Evolutionary conservation across 2,113 vertebrate species (phyloP), one percentile per base, ranked within the genome.

Genomic region (Esox niger): DNA sequence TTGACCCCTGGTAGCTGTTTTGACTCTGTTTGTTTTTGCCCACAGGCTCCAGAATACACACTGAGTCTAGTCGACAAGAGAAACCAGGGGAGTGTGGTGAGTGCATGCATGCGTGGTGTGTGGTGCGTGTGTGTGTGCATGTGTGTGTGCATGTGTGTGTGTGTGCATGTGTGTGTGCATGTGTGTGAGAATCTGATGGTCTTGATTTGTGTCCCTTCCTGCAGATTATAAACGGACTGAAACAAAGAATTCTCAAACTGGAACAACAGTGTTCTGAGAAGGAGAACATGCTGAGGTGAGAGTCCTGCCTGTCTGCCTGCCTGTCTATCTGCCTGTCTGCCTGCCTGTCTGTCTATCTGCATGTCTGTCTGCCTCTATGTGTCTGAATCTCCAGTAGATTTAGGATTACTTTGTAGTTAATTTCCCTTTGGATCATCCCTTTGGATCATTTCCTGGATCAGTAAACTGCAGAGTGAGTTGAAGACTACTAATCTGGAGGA

Each of bases 211-310:
- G 21, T 26, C 23, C 33, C 1, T 76, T 58, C 75, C 6, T 82
- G 25, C 81, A 98, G 96, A 88, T 96, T 55, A 62, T 93, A 20
- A 93, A 83, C 8, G 92, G 94, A 57, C 91, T 98, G 49, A 97
- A 94, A 71, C 95, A 96, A 81, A 93, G 92, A 81, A 89, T 97
- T 47, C 79, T 96, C 72, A 94, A 91, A 81, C 83, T 98, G 64
- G 95, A 98, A 78, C 93, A 96, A 60, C 94, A 95, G 77, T 96
- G 94, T 85, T 91, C 92, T 81, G 94, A 98, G 75, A 95, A 95
- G 84, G 95, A 96, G 78, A 87, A 74, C 32, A 67, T 90, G 21
- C 88, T 95, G 67, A 94, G 84, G 96, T 98, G 84, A 67, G 17
- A 67, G n/a, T n/a, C 29, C 25, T 59, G n/a, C n/a, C 33, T 54